phyloP scores from a whole-genome alignment of 2,888 invertebrate genomes.

The Nephrotoma flavescens region DNA sequence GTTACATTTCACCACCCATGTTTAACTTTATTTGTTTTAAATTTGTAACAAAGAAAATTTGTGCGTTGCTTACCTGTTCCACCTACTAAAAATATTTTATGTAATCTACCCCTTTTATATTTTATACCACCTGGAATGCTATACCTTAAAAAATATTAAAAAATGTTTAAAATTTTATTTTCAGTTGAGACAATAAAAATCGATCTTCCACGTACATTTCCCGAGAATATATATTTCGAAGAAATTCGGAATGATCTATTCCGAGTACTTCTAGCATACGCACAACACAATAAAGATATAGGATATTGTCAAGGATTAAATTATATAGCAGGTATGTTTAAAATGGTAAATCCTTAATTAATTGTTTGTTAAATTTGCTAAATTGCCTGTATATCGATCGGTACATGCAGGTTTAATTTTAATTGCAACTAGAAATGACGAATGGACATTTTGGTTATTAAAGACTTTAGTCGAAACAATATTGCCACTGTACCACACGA shows the following conservation, averaged over 20 bases:
- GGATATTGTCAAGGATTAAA: constrained; percentile 94
- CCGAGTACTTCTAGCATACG: constrained; percentile 77
- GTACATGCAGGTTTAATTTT: constrained; percentile 49
- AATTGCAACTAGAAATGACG: constrained; percentile 76
- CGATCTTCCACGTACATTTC: constrained; percentile 86
- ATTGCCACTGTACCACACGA: constrained; percentile 78
- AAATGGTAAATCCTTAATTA: background rate
- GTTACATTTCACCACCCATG: no score
- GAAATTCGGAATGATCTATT: constrained; percentile 57
- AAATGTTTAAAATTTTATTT: background rate
- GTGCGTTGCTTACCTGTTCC: no score
- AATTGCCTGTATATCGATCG: constrained; percentile 6
- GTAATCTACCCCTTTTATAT: no score
- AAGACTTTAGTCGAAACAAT: constrained; percentile 77
- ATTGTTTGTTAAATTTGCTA: background rate
- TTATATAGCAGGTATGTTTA: constrained; percentile 61
- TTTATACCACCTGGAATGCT: no score
- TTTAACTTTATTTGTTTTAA: no score
- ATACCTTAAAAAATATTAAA: no score
- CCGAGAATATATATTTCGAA: constrained; percentile 86
- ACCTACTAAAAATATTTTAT: no score
- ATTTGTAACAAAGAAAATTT: no score
- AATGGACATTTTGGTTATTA: constrained; percentile 83
- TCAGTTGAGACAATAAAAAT: constrained; percentile 70
- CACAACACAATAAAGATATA: constrained; percentile 71